Conservation (phyloP, 2,797 vertebrate species). For the Gobio occitaniae region DNA sequence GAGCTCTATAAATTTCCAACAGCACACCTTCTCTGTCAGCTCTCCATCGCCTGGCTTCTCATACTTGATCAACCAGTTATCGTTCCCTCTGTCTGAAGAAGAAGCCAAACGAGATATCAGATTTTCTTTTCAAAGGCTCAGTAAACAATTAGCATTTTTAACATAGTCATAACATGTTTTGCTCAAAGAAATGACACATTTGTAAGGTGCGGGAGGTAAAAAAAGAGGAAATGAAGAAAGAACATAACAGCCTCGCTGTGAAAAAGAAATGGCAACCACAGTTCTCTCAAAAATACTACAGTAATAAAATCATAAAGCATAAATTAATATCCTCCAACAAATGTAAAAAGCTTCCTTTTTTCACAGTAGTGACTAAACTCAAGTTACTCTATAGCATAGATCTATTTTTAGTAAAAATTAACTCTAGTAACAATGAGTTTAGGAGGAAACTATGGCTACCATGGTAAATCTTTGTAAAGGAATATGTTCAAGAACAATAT, state of each 20-base stretch:
- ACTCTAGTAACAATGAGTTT: not conserved
- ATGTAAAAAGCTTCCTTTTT: not conserved
- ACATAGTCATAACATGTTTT: too few species aligned
- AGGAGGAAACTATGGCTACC: not conserved
- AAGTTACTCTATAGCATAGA: not conserved
- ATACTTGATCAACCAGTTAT: constrained; percentile 97
- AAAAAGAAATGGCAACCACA: not conserved
- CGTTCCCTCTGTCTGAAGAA: constrained; percentile 91
- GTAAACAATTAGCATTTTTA: constrained; percentile 26
- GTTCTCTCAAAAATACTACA: not conserved
- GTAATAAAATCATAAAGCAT: not conserved
- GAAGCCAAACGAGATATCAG: constrained; percentile 50
- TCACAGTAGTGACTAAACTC: not conserved
- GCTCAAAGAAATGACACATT: not conserved
- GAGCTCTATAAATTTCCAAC: constrained; percentile 26
- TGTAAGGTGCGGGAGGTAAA: not conserved
- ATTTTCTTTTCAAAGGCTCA: constrained; percentile 14
- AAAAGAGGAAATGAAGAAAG: not conserved
- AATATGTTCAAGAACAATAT: not conserved
- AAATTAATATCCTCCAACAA: not conserved
- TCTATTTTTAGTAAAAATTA: not conserved
- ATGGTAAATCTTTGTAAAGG: not conserved
- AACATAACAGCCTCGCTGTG: not conserved
- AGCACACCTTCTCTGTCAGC: constrained; percentile 78
- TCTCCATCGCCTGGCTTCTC: constrained; percentile 83